Base-by-base conservation (phyloP, 2,113 vertebrate genomes). In the Solenodon paradoxus region DNA sequence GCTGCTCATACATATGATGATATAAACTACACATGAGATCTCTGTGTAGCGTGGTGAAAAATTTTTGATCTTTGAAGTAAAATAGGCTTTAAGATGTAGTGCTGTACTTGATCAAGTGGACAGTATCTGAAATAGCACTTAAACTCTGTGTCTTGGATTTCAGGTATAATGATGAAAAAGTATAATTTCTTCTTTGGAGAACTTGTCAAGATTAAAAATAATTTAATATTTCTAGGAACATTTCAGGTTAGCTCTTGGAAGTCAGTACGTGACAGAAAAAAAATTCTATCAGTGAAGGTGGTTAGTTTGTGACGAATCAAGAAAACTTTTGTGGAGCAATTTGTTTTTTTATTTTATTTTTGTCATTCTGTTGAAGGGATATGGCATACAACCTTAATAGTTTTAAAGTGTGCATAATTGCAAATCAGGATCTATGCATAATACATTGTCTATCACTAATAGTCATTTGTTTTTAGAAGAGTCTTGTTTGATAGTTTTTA, bases 251-350 rank as follows among this genome's bases (percentile, higher is more conserved):
- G 28, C 22, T 6, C 28, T 40, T 83, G 68, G 15, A 84, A 80
- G 4, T 84, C 57, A 49, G 19, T 55, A 40, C 32, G 66, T 30
- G 40, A 38, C 66, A 30, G 30, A 71, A 42, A 63, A 28, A 13
- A 47, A 53, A 68, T 61, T 45, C 5, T 51, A 30, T 57, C 26
- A 8, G 0, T 0, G 49, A 38, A 11, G 4, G 9, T 12, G 0
- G 3, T 4, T 22, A 64, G 38, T 80, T 83, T 42, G 49, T 1
- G 8, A 42, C 6, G 40, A 26, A 92, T 74, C 26, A 47, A 75
- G 61, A 47, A 47, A 74, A 28, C 22, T 55, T 68, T 45, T 35
- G 20, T 38, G 28, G 53, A 32, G 1, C 6, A 38, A n/a, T 63
- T 61, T 68, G 5, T 15, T n/a, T n/a, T n/a, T n/a, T n/a, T n/a